Conservation (phyloP, 2,888 invertebrate genomes). For the Lordiphosa andalusiaca region DNA sequence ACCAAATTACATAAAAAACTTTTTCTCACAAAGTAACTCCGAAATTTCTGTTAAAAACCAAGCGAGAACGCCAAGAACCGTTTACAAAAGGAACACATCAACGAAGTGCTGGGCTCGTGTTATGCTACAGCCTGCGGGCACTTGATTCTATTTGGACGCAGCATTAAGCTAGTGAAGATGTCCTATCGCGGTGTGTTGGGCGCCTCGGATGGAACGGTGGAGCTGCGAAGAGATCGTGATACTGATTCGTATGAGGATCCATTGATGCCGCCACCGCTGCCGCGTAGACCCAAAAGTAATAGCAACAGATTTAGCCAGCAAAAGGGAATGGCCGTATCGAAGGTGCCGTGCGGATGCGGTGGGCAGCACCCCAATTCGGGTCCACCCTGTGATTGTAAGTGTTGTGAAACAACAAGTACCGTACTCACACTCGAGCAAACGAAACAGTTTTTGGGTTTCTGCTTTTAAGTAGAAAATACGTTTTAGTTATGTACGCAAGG, state of each 20-base stretch:
- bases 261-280: constrained; percentile 1
- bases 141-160: no score
- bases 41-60: not conserved
- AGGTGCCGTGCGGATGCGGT: no score
- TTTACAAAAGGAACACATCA: no score
- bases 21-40: not conserved
- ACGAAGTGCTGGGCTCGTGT: not conserved
- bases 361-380: no score
- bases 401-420: no score
- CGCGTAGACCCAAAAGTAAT: not conserved
- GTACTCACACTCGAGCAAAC: no score
- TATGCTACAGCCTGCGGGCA: not conserved
- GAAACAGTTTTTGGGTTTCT: no score
- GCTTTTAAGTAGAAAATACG: no score
- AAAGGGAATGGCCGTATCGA: constrained; percentile 1
- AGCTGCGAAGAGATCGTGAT: constrained; percentile 23
- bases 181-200: constrained; percentile 57
- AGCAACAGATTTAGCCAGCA: not conserved
- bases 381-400: no score
- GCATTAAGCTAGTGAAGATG: constrained; percentile 23
- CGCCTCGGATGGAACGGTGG: constrained; percentile 20
- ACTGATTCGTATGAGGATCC: constrained; percentile 50
- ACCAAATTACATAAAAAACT: not conserved
- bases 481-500: no score
- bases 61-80: no score